Conservation (phyloP, 2,797 vertebrate species). For the Liasis olivaceus region DNA sequence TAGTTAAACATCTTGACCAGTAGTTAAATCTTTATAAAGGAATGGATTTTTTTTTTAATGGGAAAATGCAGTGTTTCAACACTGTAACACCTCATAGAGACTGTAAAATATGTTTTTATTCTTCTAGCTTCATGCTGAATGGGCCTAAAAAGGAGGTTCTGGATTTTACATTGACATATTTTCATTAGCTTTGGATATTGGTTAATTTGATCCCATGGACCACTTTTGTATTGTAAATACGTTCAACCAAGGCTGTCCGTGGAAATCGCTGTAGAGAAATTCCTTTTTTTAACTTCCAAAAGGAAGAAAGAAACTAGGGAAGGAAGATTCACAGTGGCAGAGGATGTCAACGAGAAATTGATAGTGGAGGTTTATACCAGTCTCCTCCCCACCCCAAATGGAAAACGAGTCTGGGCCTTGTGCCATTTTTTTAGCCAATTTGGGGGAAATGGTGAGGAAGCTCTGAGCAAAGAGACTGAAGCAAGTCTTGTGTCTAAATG, state of each 20-base stretch:
- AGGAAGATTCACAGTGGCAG: neutral
- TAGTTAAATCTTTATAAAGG: neutral
- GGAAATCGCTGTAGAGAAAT: neutral
- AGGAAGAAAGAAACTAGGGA: slow-evolving; percentile 30
- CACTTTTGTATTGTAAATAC: neutral
- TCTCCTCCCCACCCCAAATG: neutral
- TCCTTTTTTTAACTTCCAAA: neutral
- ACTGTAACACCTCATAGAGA: neutral
- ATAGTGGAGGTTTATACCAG: neutral
- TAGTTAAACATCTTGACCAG: neutral
- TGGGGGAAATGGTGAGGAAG: slow-evolving; percentile 10
- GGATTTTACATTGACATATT: neutral
- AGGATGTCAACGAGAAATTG: neutral
- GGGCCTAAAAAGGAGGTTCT: neutral
- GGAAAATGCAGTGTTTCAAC: neutral
- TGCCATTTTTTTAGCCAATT: slow-evolving; percentile 46
- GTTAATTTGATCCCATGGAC: neutral
- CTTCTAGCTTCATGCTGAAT: neutral
- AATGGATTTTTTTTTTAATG: neutral
- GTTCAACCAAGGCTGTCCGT: neutral
- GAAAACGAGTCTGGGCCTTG: too few relatives aligned
- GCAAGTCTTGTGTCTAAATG: slow-evolving; percentile 66
- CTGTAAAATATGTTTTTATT: neutral
- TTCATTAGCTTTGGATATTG: neutral
- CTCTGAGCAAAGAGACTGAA: neutral